Evolutionary conservation across 2,888 invertebrate genomes (phyloP).

Genomic region (Hirtodrosophila trivittata): DNA sequence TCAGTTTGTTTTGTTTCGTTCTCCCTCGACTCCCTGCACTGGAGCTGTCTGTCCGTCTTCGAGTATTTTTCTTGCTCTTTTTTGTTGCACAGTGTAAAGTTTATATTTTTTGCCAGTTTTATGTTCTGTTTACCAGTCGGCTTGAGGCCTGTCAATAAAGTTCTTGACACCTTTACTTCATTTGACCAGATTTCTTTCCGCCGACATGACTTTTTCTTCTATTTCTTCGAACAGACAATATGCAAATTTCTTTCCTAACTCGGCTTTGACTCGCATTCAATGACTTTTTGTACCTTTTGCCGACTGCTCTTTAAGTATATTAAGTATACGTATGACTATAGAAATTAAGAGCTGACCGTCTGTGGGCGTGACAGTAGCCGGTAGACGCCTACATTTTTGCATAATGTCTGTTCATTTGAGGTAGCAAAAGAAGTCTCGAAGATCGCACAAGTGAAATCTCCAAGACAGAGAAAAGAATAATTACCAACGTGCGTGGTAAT

Average conservation of each 20-base stretch:
- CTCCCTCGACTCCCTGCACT: constrained; percentile 56
- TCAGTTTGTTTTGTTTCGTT: constrained; percentile 67
- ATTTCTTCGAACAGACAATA: constrained; percentile 33
- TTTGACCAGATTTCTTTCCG: constrained; percentile 71
- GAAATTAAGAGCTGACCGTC: constrained; percentile 20
- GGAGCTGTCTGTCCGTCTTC: too few relatives aligned
- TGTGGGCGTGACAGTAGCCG: constrained; percentile 33
- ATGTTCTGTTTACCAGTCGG: constrained; percentile 54
- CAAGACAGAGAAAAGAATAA: constrained; percentile 4
- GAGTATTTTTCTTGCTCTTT: constrained; percentile 44
- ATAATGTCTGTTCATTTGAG: constrained; percentile 46
- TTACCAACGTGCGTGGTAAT: constrained; percentile 58
- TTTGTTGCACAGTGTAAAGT: constrained; percentile 1
- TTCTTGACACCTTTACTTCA: constrained; percentile 79
- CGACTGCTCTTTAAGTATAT: neutral
- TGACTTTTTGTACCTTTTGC: constrained; percentile 13
- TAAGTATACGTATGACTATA: constrained; percentile 41
- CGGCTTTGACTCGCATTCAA: constrained; percentile 8
- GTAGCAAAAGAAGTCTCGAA: constrained; percentile 27
- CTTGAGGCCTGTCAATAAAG: constrained; percentile 73
- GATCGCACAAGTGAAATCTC: constrained; percentile 7
- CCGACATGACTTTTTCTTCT: constrained; percentile 57
- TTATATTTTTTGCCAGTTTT: constrained; percentile 36
- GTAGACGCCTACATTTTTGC: constrained; percentile 49
- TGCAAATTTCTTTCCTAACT: constrained; percentile 44